These are phyloP conservation scores for Mesitornis unicolor DNA, from an alignment of 2,113 vertebrate genomes.

Conservation along the genomic window DNA sequence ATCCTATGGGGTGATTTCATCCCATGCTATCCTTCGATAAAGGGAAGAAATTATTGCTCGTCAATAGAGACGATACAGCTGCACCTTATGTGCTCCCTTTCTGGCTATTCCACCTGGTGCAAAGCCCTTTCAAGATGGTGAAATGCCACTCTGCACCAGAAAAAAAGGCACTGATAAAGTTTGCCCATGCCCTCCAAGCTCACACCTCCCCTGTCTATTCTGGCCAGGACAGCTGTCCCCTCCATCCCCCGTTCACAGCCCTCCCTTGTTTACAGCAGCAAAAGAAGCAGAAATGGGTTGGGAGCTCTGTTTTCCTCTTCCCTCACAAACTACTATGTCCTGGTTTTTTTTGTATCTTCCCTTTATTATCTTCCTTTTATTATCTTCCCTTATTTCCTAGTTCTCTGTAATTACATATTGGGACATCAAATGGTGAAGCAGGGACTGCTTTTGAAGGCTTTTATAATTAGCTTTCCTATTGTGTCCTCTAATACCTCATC, in stretches of 20 bases:
- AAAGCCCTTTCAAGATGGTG: not conserved
- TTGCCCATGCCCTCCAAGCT: not conserved
- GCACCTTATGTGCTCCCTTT: not conserved
- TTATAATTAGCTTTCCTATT: conserved; percentile 64
- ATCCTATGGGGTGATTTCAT: not conserved
- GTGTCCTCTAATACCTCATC: conserved; percentile 59
- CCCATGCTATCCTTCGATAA: not conserved
- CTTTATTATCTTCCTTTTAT: conserved; percentile 28
- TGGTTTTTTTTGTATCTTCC: not conserved
- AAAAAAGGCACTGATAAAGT: not conserved
- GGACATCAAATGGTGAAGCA: conserved; percentile 19
- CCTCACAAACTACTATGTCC: not conserved
- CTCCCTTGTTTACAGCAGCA: not conserved
- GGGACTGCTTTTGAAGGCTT: conserved; percentile 44
- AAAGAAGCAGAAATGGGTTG: not conserved
- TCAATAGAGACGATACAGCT: not conserved
- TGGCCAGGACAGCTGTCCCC: not conserved
- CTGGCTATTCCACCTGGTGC: not conserved
- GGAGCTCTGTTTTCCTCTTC: not conserved
- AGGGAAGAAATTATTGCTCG: not conserved
- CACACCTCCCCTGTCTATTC: not conserved
- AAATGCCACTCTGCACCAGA: not conserved
- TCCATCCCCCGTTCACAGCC: not conserved
- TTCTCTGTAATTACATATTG: conserved; percentile 50
- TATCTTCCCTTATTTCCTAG: conserved; percentile 40